These are phyloP conservation scores for Sminthopsis crassicaudata DNA, from an alignment of 2,113 vertebrate species.

Conservation along the genomic window DNA sequence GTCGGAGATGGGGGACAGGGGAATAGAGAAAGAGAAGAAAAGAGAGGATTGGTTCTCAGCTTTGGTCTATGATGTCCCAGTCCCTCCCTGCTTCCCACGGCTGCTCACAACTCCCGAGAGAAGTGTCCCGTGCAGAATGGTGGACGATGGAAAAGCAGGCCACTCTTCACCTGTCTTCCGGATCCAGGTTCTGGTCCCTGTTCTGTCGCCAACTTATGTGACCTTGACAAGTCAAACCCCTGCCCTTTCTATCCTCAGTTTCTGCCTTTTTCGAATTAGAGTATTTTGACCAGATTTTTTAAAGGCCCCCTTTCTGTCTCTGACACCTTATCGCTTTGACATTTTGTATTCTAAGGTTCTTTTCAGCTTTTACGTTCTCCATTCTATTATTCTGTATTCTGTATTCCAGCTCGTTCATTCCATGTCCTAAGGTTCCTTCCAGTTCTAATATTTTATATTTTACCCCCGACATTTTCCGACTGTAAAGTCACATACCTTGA, in stretches of 20 bases:
- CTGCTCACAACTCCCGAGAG: neutral
- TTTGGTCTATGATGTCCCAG: neutral
- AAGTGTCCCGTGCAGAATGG: neutral
- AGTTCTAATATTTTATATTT: neutral
- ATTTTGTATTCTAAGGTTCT: neutral
- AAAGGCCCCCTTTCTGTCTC: neutral
- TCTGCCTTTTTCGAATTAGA: neutral
- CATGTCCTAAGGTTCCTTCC: neutral
- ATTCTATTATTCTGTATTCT: neutral
- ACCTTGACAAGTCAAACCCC: neutral
- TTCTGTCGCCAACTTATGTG: neutral
- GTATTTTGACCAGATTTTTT: neutral
- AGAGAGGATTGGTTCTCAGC: constrained; percentile 53
- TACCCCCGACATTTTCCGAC: neutral
- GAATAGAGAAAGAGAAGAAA: constrained; percentile 23
- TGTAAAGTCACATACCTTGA: constrained; percentile 88
- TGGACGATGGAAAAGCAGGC: neutral
- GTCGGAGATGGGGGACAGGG: constrained; percentile 46
- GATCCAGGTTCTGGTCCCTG: neutral
- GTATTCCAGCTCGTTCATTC: neutral
- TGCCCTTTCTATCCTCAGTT: neutral
- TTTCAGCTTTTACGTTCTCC: neutral
- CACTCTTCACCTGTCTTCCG: constrained; percentile 28
- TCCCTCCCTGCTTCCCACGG: neutral
- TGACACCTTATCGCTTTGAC: neutral